Base-by-base conservation (phyloP, 2,797 vertebrate genomes). In the Spea hammondii region DNA sequence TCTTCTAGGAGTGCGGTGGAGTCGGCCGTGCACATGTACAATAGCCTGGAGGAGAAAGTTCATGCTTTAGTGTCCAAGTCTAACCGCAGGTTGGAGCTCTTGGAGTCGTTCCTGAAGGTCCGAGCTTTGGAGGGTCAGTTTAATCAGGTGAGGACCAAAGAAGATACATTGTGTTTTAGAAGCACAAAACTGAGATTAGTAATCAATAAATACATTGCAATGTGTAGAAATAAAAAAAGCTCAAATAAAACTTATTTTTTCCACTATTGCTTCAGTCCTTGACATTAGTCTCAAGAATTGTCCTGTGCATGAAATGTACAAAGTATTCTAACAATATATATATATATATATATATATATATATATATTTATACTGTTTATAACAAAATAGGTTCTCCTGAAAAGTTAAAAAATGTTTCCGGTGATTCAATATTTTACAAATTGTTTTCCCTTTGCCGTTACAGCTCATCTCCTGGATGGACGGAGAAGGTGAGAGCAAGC, bases 1-100 rank as follows among this genome's bases (percentile, higher is more conserved):
- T 77, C 59, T 45, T 81, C 32, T 86, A 99, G 96, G 87, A 87
- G 90, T 11, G 89, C 90, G 59, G 84, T 98, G 87, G 94, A 93
- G 10, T 83, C 83, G 0, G 93, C 94, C 0, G 88, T 94, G 0
- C 79, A 80, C 65, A 89, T 97, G 55, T 99, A 99, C 53, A 93
- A 93, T 79, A 93, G 91, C 49, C 90, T 99, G 87, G 97, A 99
- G 47, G 96, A 97, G 84, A 93, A 92, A 65, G 94, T 99, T 12
- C 97, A 99, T 11, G 86, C 84, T 10, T 86, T 99, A 70, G 97
- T 97, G 86, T 95, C 94, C 68, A 91, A 87, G 0, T 99, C 97
- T 74, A 99, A 99, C 65, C 86, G 94, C 79, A 93, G 94, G 45
- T 90, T 97, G 82, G 92, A 94, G 82, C 92, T 83, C 47, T 91